phyloP scores from a whole-genome alignment of 2,113 vertebrate genomes.

The Hepsetus odoe region DNA sequence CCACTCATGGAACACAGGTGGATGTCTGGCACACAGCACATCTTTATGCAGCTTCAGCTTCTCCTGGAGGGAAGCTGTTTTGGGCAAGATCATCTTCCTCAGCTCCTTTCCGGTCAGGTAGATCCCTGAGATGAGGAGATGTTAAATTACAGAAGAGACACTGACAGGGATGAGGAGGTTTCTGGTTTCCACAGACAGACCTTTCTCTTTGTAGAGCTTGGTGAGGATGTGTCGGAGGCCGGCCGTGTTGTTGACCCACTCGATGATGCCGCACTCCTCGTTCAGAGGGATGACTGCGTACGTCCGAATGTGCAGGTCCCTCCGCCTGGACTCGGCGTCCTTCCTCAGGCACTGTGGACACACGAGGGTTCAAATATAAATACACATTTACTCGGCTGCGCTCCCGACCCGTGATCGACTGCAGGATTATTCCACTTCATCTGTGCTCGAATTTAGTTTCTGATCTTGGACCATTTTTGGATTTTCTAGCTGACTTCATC shows the following conservation, averaged over 20 bases:
- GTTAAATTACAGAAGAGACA: not conserved
- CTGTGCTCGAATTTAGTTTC: no score
- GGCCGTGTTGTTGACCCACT: conserved; percentile 97
- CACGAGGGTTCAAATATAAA: conserved; percentile 6
- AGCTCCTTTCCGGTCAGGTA: conserved; percentile 93
- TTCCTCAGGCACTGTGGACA: conserved; percentile 87
- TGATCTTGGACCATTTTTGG: no score
- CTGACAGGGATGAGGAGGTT: no score
- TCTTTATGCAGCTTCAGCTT: conserved; percentile 91
- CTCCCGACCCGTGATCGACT: no score
- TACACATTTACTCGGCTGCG: no score
- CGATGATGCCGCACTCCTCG: conserved; percentile 96
- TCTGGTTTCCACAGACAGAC: no score
- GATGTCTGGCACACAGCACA: conserved; percentile 89
- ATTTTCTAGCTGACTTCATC: no score
- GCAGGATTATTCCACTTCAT: no score
- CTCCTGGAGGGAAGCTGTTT: conserved; percentile 84
- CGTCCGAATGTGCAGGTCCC: conserved; percentile 94
- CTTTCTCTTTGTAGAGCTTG: conserved; percentile 96
- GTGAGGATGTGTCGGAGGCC: conserved; percentile 93
- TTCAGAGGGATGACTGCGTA: conserved; percentile 97
- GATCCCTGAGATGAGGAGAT: conserved; percentile 74
- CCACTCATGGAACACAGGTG: conserved; percentile 94
- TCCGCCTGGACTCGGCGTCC: conserved; percentile 91
- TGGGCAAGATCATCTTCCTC: conserved; percentile 91